Evolutionary conservation across 2,113 vertebrate genomes (phyloP).

Genomic region (Anolis sagrei): DNA sequence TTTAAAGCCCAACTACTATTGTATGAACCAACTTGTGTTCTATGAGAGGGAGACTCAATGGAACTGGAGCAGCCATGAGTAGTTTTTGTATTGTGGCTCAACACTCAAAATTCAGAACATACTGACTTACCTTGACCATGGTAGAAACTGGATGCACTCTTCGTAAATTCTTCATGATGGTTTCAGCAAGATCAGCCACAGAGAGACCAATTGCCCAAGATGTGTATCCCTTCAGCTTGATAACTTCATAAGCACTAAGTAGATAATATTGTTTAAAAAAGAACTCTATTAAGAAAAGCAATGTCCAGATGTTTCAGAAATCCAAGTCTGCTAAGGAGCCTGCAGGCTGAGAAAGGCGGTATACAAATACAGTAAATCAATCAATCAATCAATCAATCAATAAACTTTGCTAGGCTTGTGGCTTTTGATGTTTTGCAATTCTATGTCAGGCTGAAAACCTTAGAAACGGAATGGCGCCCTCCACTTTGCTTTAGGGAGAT

Average conservation of each 20-base stretch:
- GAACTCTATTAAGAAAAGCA: not conserved
- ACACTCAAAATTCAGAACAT: not conserved
- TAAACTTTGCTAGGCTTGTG: too few relatives aligned
- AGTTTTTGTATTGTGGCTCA: not conserved
- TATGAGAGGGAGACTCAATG: not conserved
- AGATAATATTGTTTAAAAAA: not conserved
- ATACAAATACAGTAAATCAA: too few relatives aligned
- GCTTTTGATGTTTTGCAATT: not conserved
- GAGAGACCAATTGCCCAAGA: conserved; percentile 99
- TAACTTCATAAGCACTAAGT: conserved; percentile 94
- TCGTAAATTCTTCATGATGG: conserved; percentile 90
- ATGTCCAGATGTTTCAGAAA: not conserved
- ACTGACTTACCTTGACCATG: conserved; percentile 86
- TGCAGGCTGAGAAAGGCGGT: too few relatives aligned
- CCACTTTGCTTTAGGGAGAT: too few relatives aligned
- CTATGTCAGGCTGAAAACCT: not conserved
- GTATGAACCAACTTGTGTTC: not conserved
- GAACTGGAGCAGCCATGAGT: not conserved
- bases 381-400: too few relatives aligned
- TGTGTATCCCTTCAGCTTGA: conserved; percentile 98
- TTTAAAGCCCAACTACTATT: not conserved
- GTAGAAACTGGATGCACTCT: conserved; percentile 96
- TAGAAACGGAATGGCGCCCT: not conserved
- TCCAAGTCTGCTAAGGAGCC: not conserved
- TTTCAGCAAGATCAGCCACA: conserved; percentile 94